Evolutionary conservation across 2,797 vertebrate genomes (phyloP), one percentile per base, ranked within the genome.

Genomic region (Karalla daura): DNA sequence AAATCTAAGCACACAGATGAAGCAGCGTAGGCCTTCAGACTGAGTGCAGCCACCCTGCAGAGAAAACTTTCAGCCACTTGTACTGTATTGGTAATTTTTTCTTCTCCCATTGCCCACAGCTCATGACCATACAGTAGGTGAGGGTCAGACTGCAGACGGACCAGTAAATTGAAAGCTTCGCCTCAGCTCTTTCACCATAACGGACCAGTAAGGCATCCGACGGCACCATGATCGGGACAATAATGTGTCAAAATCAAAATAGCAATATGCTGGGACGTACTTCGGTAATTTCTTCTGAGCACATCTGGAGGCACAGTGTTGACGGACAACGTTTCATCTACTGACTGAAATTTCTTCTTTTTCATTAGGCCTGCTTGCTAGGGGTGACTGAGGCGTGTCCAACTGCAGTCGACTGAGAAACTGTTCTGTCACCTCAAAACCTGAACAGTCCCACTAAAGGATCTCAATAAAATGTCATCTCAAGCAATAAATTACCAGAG

Each of bases 191-290:
- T n/a, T n/a, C n/a, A n/a, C n/a, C n/a, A n/a, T n/a, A n/a, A n/a
- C n/a, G n/a, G n/a, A n/a, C n/a, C n/a, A n/a, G n/a, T n/a, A n/a
- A n/a, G n/a, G n/a, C n/a, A n/a, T n/a, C n/a, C n/a, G n/a, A n/a
- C n/a, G n/a, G n/a, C n/a, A n/a, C n/a, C n/a, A n/a, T n/a, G n/a
- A n/a, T n/a, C n/a, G n/a, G n/a, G n/a, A n/a, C n/a, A n/a, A n/a
- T 72, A 37, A 63, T 66, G 21, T 53, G 32, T 58, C 41, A 27
- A 63, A 51, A 46, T 40, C 35, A 20, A 63, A 47, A 60, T 37
- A 10, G 27, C 24, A 15, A 62, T 49, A 55, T n/a, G n/a, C 14
- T 18, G 14, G 36, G 67, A 9, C 1, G 1, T 4, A 61, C n/a
- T 28, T 15, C 17, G 53, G 39, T 18, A 45, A 60, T 8, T 50